Conservation (phyloP, 2,888 invertebrate species). For the Pocota personata region DNA sequence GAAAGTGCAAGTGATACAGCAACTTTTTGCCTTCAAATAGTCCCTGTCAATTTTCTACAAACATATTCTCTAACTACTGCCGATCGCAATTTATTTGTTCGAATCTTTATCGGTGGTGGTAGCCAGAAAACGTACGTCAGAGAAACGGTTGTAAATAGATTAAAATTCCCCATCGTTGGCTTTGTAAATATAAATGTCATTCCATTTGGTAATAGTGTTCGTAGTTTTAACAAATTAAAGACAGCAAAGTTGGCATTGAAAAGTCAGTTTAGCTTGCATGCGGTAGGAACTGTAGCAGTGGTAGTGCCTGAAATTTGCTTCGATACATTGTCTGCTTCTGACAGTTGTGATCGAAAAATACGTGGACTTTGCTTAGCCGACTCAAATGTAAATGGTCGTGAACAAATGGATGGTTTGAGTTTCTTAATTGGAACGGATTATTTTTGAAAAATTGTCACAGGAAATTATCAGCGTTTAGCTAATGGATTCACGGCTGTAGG, state of each 20-base stretch:
- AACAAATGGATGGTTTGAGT: no score
- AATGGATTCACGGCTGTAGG: no score
- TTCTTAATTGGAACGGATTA: no score
- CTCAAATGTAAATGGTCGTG: no score
- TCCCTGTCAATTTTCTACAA: background rate
- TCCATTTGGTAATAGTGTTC: background rate
- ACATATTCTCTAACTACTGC: background rate
- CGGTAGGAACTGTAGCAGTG: background rate
- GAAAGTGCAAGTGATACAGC: no score
- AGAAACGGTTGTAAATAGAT: background rate
- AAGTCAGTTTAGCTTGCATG: background rate
- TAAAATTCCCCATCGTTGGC: background rate
- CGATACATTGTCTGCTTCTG: background rate
- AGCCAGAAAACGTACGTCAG: background rate
- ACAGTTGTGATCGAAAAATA: no score
- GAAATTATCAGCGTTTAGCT: no score
- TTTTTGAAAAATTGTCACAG: no score
- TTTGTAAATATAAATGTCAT: background rate
- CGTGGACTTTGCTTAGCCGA: no score
- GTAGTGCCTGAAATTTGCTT: background rate
- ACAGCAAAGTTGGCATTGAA: background rate
- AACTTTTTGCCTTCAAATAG: background rate
- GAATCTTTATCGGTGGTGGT: constrained; percentile 1
- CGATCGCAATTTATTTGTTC: constrained; percentile 6
- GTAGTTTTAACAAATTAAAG: background rate